Base-by-base conservation (phyloP, 2,888 invertebrate species). In the Patella pellucida region DNA sequence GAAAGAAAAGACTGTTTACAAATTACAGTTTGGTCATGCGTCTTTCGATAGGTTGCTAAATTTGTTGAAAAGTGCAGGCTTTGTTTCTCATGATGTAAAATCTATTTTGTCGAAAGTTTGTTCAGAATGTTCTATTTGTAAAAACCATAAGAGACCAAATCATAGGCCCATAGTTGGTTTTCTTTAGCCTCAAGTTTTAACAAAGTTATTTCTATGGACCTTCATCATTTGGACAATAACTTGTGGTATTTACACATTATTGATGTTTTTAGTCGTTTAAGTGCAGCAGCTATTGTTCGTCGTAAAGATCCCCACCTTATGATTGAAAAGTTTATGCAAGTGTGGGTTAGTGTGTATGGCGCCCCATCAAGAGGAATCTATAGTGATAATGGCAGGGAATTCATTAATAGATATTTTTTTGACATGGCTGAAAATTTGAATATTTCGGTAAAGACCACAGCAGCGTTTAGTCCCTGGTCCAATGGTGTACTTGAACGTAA, bases 11-110 rank as follows among this genome's bases (percentile, higher is more conserved):
- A 68, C 74, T 52, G 74, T 72, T 68, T 73, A 74, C 23, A 80
- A 81, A 62, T 62, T 82, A 19, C 82, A 81, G 81, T 79, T 83
- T 76, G 78, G 76, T n/a, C 82, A 82, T 78, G 78, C 82, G n/a
- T 74, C 76, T 51, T 69, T 72, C 52, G 76, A 81, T 15, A 68
- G 77, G 3, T 69, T 82, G 16, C 76, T 77, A 52, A 68, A 72
- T 1, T 71, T 80, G 7, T 50, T 81, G n/a, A 78, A 76, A 62
- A 73, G 75, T 81, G 77, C 78, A 31, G 78, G 76, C 15, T 76
- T 69, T n/a, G 69, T 72, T 41, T 71, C 76, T 27, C 51, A 74
- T 31, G 73, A 76, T 15, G 68, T 74, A 50, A 31, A 78, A 14
- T 54, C 73, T 2, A 71, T 70, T 62, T 72, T 82, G 12, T 74